Conservation (phyloP, 2,113 vertebrate genomes). For the Perca schrenkii region DNA sequence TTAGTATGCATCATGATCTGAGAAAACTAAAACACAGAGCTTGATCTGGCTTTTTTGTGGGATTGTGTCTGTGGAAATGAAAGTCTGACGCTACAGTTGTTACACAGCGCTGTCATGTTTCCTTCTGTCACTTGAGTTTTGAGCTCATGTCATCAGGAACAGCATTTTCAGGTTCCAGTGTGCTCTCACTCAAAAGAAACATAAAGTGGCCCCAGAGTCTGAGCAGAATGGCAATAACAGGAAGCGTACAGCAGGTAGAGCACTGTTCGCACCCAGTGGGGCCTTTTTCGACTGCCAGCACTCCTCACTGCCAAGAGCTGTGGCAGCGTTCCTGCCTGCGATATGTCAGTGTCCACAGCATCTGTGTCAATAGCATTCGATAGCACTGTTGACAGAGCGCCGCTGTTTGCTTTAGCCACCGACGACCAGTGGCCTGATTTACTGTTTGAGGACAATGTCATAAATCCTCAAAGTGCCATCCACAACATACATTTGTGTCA, state of each 20-base stretch:
- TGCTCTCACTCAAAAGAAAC: slow-evolving; percentile 42
- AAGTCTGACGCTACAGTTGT: neutral
- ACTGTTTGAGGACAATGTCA: slow-evolving; percentile 79
- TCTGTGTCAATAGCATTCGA: slow-evolving; percentile 87
- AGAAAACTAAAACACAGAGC: slow-evolving; percentile 26
- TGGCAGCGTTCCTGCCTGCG: slow-evolving; percentile 72
- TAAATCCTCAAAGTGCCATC: slow-evolving; percentile 75
- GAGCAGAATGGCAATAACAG: slow-evolving; percentile 68
- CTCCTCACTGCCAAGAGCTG: slow-evolving; percentile 60
- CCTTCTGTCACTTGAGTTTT: slow-evolving; percentile 15
- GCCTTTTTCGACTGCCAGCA: slow-evolving; percentile 52
- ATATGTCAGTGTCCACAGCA: slow-evolving; percentile 79
- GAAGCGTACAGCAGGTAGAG: slow-evolving; percentile 72
- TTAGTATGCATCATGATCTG: slow-evolving; percentile 9
- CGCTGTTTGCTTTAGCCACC: slow-evolving; percentile 80
- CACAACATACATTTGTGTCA: slow-evolving; percentile 67
- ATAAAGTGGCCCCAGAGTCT: slow-evolving; percentile 31
- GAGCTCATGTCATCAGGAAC: slow-evolving; percentile 10
- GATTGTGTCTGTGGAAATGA: slow-evolving; percentile 33
- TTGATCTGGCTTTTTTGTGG: slow-evolving; percentile 30
- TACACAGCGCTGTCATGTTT: slow-evolving; percentile 15
- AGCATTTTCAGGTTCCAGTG: neutral
- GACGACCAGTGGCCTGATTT: slow-evolving; percentile 77
- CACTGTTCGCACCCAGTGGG: slow-evolving; percentile 48
- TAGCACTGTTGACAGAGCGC: slow-evolving; percentile 78